A percentile compares a stretch with the other conserved stretches of the same genome.
Conservation (phyloP, 2,797 vertebrate genomes). For the Eutrigla gurnardus region DNA sequence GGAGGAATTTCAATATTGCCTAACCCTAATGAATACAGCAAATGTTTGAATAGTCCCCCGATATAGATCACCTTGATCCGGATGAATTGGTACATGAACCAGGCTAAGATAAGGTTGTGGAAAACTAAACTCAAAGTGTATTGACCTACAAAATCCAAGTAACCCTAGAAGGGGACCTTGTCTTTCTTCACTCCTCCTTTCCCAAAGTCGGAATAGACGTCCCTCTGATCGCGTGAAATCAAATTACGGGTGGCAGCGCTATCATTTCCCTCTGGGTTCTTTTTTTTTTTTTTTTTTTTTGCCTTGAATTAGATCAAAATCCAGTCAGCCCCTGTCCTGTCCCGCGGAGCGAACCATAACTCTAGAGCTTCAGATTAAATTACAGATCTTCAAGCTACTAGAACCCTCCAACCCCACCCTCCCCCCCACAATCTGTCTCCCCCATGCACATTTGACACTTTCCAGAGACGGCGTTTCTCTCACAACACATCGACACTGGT, state of each 20-base stretch:
- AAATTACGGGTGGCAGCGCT: conserved; percentile 46
- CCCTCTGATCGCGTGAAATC: conserved; percentile 40
- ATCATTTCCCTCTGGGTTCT: conserved; percentile 50
- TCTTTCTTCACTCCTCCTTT: conserved; percentile 7
- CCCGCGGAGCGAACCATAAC: conserved; percentile 70
- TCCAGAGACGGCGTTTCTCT: conserved; percentile 73
- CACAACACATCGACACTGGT: conserved; percentile 62
- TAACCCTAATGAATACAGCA: neutral
- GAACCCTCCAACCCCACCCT: conserved; percentile 35
- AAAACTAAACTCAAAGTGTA: conserved; percentile 4
- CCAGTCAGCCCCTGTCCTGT: conserved; percentile 58
- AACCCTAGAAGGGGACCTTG: conserved; percentile 10
- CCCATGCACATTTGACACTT: conserved; percentile 78
- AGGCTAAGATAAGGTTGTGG: neutral
- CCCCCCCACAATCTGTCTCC: conserved; percentile 44
- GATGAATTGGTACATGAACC: neutral
- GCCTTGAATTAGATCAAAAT: conserved; percentile 73
- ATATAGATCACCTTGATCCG: neutral
- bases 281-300: conserved; percentile 26
- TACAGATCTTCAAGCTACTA: conserved; percentile 73
- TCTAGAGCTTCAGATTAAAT: conserved; percentile 80
- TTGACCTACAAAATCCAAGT: conserved; percentile 15
- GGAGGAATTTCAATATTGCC: neutral
- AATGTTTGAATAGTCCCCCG: neutral
- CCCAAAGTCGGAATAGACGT: conserved; percentile 22